phyloP scores from a whole-genome alignment of 1,140 invertebrate genomes.

The Brachionus rubens region DNA sequence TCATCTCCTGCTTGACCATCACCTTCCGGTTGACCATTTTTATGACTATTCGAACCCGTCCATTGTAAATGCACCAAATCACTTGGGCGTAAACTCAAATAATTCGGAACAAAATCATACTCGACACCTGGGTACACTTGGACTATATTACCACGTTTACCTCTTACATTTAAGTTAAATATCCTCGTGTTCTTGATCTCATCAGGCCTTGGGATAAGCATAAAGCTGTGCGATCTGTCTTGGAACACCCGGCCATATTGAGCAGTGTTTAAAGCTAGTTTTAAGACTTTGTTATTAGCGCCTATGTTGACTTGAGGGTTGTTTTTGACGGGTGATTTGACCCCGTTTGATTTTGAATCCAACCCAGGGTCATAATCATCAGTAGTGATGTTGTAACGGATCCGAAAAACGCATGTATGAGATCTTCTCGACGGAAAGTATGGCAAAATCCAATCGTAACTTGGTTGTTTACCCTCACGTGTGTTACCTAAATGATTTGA shows the following conservation, averaged over 20 bases:
- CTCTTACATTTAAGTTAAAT: conserved; percentile 44
- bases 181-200: conserved; percentile 53
- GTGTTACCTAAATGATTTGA: conserved; percentile 58
- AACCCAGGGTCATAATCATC: conserved; percentile 59
- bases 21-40: conserved; percentile 58
- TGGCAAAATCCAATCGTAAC: conserved; percentile 56
- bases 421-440: conserved; percentile 56
- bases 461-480: conserved; percentile 51
- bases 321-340: conserved; percentile 48
- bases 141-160: conserved; percentile 46
- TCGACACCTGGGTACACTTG: conserved; percentile 53
- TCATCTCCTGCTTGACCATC: conserved; percentile 55
- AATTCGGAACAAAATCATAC: conserved; percentile 56
- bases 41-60: conserved; percentile 60
- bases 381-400: conserved; percentile 59
- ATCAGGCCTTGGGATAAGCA: conserved; percentile 52
- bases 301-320: conserved; percentile 50
- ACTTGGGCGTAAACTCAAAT: conserved; percentile 51
- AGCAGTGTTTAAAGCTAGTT: conserved; percentile 56
- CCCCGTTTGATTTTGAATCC: conserved; percentile 52
- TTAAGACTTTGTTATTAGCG: conserved; percentile 44
- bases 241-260: conserved; percentile 58
- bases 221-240: conserved; percentile 56
- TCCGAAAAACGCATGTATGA: conserved; percentile 57
- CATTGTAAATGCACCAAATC: conserved; percentile 58